Evolutionary conservation across 1,140 invertebrate species (phyloP).

Genomic region (Druon quercuslanigerum): DNA sequence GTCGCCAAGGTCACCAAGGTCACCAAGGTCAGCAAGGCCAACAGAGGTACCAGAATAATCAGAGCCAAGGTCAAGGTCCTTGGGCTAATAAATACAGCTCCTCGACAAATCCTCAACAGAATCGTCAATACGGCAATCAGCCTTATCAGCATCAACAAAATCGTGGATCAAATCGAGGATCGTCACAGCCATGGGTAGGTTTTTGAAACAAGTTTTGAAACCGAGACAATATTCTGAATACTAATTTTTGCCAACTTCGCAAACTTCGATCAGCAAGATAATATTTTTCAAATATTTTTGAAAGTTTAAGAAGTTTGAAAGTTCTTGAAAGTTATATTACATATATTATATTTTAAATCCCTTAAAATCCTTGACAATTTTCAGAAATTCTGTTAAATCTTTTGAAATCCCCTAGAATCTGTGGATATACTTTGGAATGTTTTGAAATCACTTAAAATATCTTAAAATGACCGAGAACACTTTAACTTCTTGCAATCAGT

Average conservation of each 20-base stretch:
- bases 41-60: neutral
- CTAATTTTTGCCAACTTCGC: neutral
- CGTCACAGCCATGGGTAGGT: neutral
- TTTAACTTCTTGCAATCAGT: too few species aligned
- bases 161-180: slow-evolving; percentile 34
- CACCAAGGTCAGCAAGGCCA: slow-evolving; percentile 35
- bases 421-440: too few species aligned
- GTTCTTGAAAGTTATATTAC: too few species aligned
- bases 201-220: neutral
- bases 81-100: slow-evolving; percentile 42
- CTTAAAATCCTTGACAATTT: too few species aligned
- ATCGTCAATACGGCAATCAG: slow-evolving; percentile 45
- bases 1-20: neutral
- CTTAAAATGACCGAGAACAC: too few species aligned
- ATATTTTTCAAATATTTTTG: too few species aligned
- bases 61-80: slow-evolving; percentile 31
- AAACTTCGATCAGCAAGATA: too few species aligned
- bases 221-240: neutral
- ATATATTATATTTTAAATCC: too few species aligned
- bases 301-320: too few species aligned
- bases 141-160: slow-evolving; percentile 33
- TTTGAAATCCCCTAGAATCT: too few species aligned
- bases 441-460: too few species aligned
- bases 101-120: slow-evolving; percentile 33
- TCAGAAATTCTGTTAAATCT: too few species aligned